Conservation (phyloP, 2,113 vertebrate species). For the Anser cygnoides region DNA sequence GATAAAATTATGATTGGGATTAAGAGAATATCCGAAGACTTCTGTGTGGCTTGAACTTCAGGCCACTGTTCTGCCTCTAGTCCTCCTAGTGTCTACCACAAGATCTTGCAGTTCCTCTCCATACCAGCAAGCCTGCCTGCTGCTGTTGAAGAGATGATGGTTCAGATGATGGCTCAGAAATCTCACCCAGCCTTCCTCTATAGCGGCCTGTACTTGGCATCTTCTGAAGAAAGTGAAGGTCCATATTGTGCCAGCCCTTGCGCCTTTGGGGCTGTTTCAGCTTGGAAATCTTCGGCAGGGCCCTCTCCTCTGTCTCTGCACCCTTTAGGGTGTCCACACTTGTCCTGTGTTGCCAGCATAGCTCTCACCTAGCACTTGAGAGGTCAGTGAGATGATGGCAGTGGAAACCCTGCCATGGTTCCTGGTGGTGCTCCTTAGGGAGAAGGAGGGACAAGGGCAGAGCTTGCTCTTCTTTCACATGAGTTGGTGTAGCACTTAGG, state of each 20-base stretch:
- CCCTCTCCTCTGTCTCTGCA: not conserved
- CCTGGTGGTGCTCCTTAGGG: not conserved
- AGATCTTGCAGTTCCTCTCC: not conserved
- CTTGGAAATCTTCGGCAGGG: not conserved
- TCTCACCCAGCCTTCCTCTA: not conserved
- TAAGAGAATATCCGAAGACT: not conserved
- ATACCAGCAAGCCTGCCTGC: not conserved
- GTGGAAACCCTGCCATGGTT: not conserved
- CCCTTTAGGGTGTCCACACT: rapidly evolving
- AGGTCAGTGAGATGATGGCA: not conserved
- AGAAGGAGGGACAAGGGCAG: not conserved
- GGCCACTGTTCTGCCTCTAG: not conserved
- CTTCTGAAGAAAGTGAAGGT: not conserved
- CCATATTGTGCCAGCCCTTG: rapidly evolving
- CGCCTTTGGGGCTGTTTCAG: not conserved
- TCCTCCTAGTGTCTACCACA: not conserved
- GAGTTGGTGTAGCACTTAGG: not conserved
- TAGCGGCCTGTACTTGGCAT: not conserved
- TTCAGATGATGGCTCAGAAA: not conserved
- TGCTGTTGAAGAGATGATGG: not conserved
- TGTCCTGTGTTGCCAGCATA: not conserved
- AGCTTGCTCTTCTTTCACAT: not conserved
- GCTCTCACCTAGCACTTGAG: not conserved
- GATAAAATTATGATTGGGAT: not conserved
- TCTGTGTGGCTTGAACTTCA: not conserved